A percentile compares a stretch with the other conserved stretches of the same genome.
These are phyloP conservation scores for Poecilia gillii DNA, from an alignment of 2,797 vertebrate species.

Conservation along the genomic window DNA sequence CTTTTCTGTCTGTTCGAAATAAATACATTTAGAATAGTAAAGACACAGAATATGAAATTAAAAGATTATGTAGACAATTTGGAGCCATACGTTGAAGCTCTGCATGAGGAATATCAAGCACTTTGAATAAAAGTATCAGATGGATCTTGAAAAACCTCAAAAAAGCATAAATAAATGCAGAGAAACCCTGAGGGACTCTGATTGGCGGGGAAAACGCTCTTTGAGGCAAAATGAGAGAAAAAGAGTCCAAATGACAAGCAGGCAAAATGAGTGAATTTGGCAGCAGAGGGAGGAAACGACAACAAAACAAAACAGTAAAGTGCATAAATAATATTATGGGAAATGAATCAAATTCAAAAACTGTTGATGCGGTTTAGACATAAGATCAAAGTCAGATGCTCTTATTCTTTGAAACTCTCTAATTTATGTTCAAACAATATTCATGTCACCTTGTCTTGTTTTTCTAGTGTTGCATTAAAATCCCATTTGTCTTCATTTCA, in stretches of 20 bases:
- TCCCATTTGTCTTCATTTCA: neutral
- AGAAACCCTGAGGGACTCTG: slow-evolving; percentile 48
- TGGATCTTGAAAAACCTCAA: slow-evolving; percentile 24
- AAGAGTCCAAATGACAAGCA: slow-evolving; percentile 42
- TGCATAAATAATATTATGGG: slow-evolving; percentile 43
- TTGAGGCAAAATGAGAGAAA: slow-evolving; percentile 34
- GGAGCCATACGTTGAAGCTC: slow-evolving; percentile 18
- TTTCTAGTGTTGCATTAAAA: neutral
- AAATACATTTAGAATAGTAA: slow-evolving; percentile 16
- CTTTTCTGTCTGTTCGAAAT: too few relatives aligned
- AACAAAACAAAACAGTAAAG: slow-evolving; percentile 37
- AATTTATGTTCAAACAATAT: slow-evolving; percentile 31
- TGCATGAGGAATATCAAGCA: slow-evolving; percentile 37
- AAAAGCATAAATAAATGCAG: slow-evolving; percentile 32
- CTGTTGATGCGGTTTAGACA: slow-evolving; percentile 22
- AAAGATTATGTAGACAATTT: slow-evolving; percentile 18
- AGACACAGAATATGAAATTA: slow-evolving; percentile 7
- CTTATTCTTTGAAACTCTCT: slow-evolving; percentile 24
- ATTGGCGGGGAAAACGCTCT: slow-evolving; percentile 33
- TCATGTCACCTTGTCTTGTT: neutral
- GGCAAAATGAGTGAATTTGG: slow-evolving; percentile 23
- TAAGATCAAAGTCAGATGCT: slow-evolving; percentile 25
- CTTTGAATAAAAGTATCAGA: slow-evolving; percentile 39
- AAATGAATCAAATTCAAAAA: slow-evolving; percentile 19
- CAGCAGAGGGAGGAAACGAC: slow-evolving; percentile 39